phyloP scores from a whole-genome alignment of 2,113 vertebrate genomes.

The Carassius auratus region DNA sequence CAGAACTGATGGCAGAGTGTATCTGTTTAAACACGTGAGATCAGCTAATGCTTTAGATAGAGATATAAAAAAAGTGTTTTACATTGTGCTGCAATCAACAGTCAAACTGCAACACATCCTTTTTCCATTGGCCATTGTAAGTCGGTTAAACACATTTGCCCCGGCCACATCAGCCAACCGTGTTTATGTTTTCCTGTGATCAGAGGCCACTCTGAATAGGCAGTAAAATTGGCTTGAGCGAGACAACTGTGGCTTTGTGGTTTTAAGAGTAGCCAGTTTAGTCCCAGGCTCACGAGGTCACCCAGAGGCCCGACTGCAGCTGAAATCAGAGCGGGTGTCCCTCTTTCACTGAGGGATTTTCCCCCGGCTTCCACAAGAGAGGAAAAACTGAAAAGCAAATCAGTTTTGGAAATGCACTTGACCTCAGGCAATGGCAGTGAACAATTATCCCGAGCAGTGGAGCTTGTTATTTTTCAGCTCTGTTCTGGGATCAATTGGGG shows the following conservation, averaged over 20 bases:
- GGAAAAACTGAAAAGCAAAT: conserved; percentile 47
- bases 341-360: conserved; percentile 45
- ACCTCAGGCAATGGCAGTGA: conserved; percentile 43
- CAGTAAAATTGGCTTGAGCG: conserved; percentile 45
- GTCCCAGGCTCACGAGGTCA: conserved; percentile 27
- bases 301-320: conserved; percentile 17
- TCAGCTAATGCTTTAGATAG: neutral
- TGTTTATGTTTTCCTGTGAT: conserved; percentile 49
- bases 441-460: conserved; percentile 21
- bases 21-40: neutral
- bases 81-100: neutral
- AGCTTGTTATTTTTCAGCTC: conserved; percentile 54
- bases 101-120: neutral
- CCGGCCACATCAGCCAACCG: conserved; percentile 13
- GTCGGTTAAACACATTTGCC: conserved; percentile 24
- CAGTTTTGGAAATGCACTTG: conserved; percentile 47
- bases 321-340: conserved; percentile 40
- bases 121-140: conserved; percentile 8
- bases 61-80: neutral
- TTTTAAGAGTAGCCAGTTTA: conserved; percentile 40
- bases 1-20: neutral
- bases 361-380: conserved; percentile 30
- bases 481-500: conserved; percentile 38
- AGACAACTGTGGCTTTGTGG: conserved; percentile 55
- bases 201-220: neutral